A percentile compares a stretch with the other conserved stretches of the same genome.
These are phyloP conservation scores for Malthinus seriepunctatus DNA, from an alignment of 2,888 invertebrate genomes.

Conservation along the genomic window DNA sequence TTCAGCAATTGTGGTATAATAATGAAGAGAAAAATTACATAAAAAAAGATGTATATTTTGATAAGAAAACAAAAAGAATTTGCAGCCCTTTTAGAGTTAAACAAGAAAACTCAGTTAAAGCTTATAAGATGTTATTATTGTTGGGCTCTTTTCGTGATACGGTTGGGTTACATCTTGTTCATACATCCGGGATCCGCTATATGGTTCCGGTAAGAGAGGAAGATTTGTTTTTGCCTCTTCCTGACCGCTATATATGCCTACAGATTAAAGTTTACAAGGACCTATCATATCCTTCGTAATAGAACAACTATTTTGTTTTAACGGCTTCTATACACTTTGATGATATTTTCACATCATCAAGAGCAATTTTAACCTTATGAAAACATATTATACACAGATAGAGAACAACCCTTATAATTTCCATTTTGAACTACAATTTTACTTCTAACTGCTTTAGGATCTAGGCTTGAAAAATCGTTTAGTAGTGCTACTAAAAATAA, in stretches of 20 bases:
- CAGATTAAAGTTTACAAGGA: slow-evolving; percentile 14
- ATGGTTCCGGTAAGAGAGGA: slow-evolving; percentile 23
- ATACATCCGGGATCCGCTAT: slow-evolving; percentile 25
- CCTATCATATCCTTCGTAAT: slow-evolving; percentile 7
- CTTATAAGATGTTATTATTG: slow-evolving; percentile 23
- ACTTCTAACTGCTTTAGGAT: too few species aligned
- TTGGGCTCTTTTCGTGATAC: slow-evolving; percentile 22
- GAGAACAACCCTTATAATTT: too few species aligned
- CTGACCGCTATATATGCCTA: slow-evolving; percentile 21
- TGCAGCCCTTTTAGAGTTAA: too few species aligned
- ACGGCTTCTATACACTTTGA: background rate
- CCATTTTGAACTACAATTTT: too few species aligned
- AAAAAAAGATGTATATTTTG: too few species aligned
- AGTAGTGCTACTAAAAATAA: too few species aligned
- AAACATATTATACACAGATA: too few species aligned
- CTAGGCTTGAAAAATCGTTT: too few species aligned
- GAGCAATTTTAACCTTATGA: background rate
- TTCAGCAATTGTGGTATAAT: too few species aligned
- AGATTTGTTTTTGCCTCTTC: slow-evolving; percentile 20
- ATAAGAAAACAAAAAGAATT: too few species aligned
- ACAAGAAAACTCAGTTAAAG: background rate
- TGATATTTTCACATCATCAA: background rate
- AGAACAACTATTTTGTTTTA: background rate
- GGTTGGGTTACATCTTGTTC: slow-evolving; percentile 30
- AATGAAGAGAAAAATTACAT: too few species aligned